Conservation (phyloP, 2,888 invertebrate species). For the Xylota segnis region DNA sequence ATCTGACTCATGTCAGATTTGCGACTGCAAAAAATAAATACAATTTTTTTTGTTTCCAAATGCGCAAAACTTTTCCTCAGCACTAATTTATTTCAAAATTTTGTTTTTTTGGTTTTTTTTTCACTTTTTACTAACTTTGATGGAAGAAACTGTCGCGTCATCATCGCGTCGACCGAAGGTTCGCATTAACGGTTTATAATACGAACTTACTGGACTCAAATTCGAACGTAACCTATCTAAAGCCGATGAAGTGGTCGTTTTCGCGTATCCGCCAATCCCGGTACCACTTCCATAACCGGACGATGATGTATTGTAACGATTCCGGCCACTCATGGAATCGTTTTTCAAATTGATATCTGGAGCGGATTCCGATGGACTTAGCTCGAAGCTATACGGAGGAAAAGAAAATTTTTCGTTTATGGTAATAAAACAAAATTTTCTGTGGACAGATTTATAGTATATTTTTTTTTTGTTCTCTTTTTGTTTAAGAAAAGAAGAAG, state of each 20-base stretch:
- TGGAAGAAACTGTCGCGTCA: conserved; percentile 81
- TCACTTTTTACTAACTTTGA: conserved; percentile 57
- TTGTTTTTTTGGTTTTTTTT: conserved; percentile 16
- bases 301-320: conserved; percentile 79
- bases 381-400: conserved; percentile 75
- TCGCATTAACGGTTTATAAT: conserved; percentile 84
- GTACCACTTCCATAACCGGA: conserved; percentile 80
- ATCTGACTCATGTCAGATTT: conserved; percentile 60
- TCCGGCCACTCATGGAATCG: conserved; percentile 82
- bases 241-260: conserved; percentile 81
- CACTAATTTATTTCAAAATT: conserved; percentile 37
- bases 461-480: neutral
- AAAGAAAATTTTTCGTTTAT: conserved; percentile 43
- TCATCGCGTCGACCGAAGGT: conserved; percentile 81
- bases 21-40: conserved; percentile 38
- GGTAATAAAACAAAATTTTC: neutral
- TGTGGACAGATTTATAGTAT: neutral
- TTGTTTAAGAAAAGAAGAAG: conserved; percentile 55
- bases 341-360: conserved; percentile 77
- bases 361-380: conserved; percentile 78
- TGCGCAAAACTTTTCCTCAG: conserved; percentile 75
- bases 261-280: conserved; percentile 65
- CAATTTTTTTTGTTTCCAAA: conserved; percentile 44
- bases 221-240: conserved; percentile 84
- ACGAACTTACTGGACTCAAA: conserved; percentile 83